phyloP scores from a whole-genome alignment of 2,797 vertebrate species.

The Cygnus olor region DNA sequence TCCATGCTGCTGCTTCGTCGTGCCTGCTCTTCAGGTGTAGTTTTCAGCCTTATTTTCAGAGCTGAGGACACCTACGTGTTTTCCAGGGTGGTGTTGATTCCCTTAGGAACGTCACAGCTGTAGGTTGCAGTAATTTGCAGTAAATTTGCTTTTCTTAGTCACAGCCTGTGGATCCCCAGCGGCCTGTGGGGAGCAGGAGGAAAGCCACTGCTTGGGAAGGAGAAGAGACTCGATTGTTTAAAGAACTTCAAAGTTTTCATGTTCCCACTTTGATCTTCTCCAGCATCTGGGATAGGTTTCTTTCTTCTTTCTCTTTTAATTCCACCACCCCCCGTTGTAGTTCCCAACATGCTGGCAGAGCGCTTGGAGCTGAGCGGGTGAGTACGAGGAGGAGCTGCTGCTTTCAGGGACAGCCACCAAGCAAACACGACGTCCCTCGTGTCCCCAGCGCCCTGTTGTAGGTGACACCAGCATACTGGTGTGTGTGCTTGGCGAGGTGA shows the following conservation, averaged over 20 bases:
- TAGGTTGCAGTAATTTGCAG: background rate
- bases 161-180: background rate
- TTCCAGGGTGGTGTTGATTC: background rate
- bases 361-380: background rate
- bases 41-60: background rate
- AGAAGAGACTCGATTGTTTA: background rate
- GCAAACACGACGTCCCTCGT: background rate
- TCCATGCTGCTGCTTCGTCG: rapidly evolving
- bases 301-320: background rate
- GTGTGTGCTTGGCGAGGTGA: background rate
- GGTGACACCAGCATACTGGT: background rate
- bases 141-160: background rate
- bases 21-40: background rate
- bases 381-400: background rate
- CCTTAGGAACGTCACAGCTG: background rate
- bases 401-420: background rate
- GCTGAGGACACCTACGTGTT: background rate
- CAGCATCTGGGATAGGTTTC: background rate
- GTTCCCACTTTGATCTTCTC: background rate
- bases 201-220: background rate
- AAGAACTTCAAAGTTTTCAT: background rate
- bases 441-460: background rate
- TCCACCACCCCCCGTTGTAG: background rate
- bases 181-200: background rate
- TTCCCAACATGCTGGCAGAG: background rate